These are phyloP conservation scores for Platerodrilus igneus DNA, from an alignment of 2,888 invertebrate species.

Conservation along the genomic window DNA sequence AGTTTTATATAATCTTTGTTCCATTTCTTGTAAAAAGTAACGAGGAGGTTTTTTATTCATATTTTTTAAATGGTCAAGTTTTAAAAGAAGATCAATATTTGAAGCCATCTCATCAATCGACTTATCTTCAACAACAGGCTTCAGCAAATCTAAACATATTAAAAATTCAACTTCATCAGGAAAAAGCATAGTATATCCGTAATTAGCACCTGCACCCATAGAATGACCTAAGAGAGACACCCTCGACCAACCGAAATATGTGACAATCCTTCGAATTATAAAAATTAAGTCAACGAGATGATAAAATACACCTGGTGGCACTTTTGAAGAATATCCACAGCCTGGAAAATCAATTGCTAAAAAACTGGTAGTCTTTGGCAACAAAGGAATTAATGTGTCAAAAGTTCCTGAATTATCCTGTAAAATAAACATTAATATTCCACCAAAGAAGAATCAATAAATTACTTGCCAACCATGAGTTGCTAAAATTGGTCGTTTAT, in stretches of 20 bases:
- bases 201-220: conserved; percentile 57
- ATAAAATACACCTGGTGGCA: conserved; percentile 39
- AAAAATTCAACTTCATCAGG: conserved; percentile 56
- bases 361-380: conserved; percentile 48
- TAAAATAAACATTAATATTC: conserved; percentile 3
- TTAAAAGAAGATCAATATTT: conserved; percentile 49
- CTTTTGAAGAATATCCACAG: conserved; percentile 60
- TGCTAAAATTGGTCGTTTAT: conserved; percentile 61
- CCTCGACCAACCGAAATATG: conserved; percentile 63
- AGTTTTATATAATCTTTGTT: conserved; percentile 47
- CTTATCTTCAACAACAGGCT: conserved; percentile 39
- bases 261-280: conserved; percentile 53
- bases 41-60: conserved; percentile 53
- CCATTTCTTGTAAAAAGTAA: conserved; percentile 57
- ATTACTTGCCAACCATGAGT: conserved; percentile 67
- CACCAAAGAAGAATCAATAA: neutral
- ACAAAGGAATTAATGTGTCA: conserved; percentile 59
- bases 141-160: conserved; percentile 52
- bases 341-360: conserved; percentile 62
- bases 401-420: conserved; percentile 67
- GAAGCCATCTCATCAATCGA: conserved; percentile 43
- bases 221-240: conserved; percentile 63
- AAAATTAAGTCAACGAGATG: conserved; percentile 39
- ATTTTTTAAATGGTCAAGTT: conserved; percentile 41
- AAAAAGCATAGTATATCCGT: conserved; percentile 56